phyloP scores from a whole-genome alignment of 2,888 invertebrate species.

The Scaptomyza polygonia region DNA sequence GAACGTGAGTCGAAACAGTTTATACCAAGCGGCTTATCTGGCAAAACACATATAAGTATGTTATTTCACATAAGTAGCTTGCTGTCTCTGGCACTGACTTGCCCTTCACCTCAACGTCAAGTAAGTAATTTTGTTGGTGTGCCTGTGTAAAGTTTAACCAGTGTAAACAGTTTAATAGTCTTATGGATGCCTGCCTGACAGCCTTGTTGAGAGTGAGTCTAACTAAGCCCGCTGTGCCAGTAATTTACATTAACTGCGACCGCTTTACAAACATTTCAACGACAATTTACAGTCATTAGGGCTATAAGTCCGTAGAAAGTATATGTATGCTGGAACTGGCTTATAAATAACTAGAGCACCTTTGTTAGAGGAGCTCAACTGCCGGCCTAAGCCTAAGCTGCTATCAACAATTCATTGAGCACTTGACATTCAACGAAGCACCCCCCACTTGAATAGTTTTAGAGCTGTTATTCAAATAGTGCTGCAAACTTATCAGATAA shows the following conservation, averaged over 20 bases:
- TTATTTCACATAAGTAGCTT: conserved; percentile 48
- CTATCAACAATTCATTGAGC: conserved; percentile 53
- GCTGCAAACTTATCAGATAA: conserved; percentile 51
- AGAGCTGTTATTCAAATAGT: conserved; percentile 20
- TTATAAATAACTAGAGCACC: conserved; percentile 60
- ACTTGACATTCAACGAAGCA: conserved; percentile 38
- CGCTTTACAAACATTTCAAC: conserved; percentile 62
- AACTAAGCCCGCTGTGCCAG: conserved; percentile 19
- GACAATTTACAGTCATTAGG: conserved; percentile 62
- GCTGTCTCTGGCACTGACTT: background rate
- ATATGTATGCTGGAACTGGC: background rate
- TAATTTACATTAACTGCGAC: conserved; percentile 60
- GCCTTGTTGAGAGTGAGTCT: conserved; percentile 1
- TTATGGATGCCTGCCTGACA: conserved; percentile 11
- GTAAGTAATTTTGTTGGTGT: conserved; percentile 14
- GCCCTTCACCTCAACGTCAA: too few relatives aligned
- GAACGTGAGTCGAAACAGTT: conserved; percentile 52
- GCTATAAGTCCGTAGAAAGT: conserved; percentile 16
- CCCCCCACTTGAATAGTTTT: conserved; percentile 20
- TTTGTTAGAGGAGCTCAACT: conserved; percentile 14
- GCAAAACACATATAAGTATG: conserved; percentile 38
- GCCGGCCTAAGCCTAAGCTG: conserved; percentile 4
- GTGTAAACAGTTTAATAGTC: conserved; percentile 54
- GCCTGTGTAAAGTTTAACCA: conserved; percentile 37
- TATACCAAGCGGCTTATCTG: conserved; percentile 69